Evolutionary conservation across 2,113 vertebrate genomes (phyloP), one percentile per base, ranked within the genome.

Genomic region (Istiophorus platypterus): DNA sequence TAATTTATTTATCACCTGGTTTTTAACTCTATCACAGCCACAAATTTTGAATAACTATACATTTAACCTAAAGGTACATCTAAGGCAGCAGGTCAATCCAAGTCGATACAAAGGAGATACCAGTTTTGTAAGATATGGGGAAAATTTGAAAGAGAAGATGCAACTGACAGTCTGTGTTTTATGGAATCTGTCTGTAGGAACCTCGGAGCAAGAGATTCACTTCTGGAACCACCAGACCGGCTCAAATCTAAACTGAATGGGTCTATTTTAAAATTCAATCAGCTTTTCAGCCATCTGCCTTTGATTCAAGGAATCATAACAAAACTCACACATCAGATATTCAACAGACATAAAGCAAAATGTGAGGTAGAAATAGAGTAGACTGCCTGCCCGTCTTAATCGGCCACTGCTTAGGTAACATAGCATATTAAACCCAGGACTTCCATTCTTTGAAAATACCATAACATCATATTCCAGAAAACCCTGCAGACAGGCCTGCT

Each of bases 121-220:
- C 11, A 54, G 11, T n/a, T 31, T 68, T 52, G 34, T 74, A 4
- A 31, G 34, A 54, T n/a, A n/a, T 24, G 27, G 59, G 14, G 4
- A 22, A 51, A 58, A 31, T 8, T 7, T 51, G 11, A 75, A 70
- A 69, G 47, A 81, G 58, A 18, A 72, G 77, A 76, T 13, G 41
- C 51, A 52, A 49, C 58, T 14, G 45, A 65, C 8, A 63, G 22
- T 56, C 26, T 75, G 24, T 47, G 47, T 39, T 27, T 52, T n/a
- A 59, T 13, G 22, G 15, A 29, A 18, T 24, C 49, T 18, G 29
- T 66, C 52, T 29, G 29, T 20, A 22, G 6, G 24, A 18, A 42
- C 34, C 26, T 22, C 26, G 12, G 24, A 2, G 26, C 18, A 13
- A 52, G 4, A 72, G 4, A 6, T 72, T 24, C 54, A 65, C 37